Conservation (phyloP, 2,888 invertebrate genomes). For the Cosmia trapezina region DNA sequence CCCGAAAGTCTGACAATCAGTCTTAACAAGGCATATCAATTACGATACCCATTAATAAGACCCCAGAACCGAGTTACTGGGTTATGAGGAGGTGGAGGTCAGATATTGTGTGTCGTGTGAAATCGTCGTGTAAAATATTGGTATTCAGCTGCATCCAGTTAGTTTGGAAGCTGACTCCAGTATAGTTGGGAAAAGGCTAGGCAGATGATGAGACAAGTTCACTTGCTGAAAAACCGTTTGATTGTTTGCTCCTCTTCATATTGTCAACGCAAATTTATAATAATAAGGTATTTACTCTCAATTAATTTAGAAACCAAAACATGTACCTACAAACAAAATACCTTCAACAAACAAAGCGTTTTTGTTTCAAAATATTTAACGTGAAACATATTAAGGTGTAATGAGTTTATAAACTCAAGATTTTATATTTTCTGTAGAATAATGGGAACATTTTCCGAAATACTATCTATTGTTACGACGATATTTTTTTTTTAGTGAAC, state of each 20-base stretch:
- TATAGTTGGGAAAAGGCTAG: no score
- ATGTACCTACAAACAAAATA: not conserved
- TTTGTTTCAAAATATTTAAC: constrained; percentile 18
- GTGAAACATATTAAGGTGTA: constrained; percentile 19
- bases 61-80: no score
- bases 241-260: not conserved
- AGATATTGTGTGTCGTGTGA: no score
- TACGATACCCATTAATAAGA: not conserved
- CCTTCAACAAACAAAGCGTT: constrained; percentile 1
- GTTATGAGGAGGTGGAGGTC: no score
- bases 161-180: no score
- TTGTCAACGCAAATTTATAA: not conserved
- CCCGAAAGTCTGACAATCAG: no score
- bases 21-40: no score
- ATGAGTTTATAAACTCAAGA: constrained; percentile 42
- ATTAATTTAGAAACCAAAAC: no score
- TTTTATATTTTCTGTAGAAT: constrained; percentile 16
- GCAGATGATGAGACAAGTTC: not conserved
- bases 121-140: no score
- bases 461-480: constrained; percentile 1
- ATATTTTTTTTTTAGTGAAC: not conserved
- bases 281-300: no score
- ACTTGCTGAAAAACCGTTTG: not conserved
- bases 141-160: no score
- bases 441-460: constrained; percentile 24